phyloP scores from a whole-genome alignment of 37 sponge, comb jelly and placozoan genomes.

The Tethya wilhelma region DNA sequence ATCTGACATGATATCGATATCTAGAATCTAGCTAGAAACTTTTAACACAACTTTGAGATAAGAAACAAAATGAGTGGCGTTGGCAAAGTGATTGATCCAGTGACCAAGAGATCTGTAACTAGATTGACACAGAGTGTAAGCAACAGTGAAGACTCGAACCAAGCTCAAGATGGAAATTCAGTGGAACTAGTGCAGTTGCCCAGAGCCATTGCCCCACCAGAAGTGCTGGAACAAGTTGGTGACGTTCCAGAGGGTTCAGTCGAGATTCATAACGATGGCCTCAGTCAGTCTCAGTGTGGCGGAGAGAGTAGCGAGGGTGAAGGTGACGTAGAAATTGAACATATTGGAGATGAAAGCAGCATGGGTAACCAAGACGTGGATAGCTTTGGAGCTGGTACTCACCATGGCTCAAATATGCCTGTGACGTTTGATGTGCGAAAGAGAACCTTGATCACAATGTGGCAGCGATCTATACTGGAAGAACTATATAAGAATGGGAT shows the following conservation, averaged over 20 bases:
- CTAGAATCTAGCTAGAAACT: neutral
- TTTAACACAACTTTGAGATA: neutral
- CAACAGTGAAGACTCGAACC: too few relatives aligned
- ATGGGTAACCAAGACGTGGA: neutral
- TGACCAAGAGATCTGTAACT: too few relatives aligned
- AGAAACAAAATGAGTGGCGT: too few relatives aligned
- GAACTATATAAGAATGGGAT: slow-evolving; percentile 68
- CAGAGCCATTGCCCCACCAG: too few relatives aligned
- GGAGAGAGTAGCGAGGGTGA: slow-evolving; percentile 45
- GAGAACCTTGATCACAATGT: slow-evolving; percentile 62
- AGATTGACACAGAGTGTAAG: too few relatives aligned
- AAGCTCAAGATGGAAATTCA: too few relatives aligned
- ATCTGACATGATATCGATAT: neutral
- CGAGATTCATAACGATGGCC: neutral
- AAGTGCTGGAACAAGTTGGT: slow-evolving; percentile 1
- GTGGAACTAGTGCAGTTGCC: too few relatives aligned
- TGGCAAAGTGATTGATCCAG: too few relatives aligned
- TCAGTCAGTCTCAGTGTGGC: neutral
- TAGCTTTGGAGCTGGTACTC: neutral
- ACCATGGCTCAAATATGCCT: neutral
- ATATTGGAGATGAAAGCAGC: slow-evolving; percentile 4
- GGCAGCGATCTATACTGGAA: slow-evolving; percentile 67
- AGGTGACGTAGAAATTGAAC: slow-evolving; percentile 65
- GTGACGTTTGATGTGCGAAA: slow-evolving; percentile 29
- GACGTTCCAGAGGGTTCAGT: neutral